Evolutionary conservation across 2,113 vertebrate species (phyloP), one percentile per base, ranked within the genome.

Genomic region (Tauraco erythrolophus): DNA sequence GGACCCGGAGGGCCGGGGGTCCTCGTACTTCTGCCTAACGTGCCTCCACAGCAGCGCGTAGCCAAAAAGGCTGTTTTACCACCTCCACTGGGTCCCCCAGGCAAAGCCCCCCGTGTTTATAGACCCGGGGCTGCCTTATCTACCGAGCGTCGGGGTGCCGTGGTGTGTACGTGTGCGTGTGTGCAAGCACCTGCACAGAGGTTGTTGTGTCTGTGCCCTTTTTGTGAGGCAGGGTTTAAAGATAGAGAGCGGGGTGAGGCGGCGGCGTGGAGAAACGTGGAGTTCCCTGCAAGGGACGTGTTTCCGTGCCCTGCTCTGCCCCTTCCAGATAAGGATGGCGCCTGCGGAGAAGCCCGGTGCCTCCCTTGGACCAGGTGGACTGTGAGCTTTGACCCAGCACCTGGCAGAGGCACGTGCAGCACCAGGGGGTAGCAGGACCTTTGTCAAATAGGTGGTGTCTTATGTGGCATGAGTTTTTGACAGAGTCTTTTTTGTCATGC

Each of bases 361-460:
- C 92, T 94, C 57, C 95, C 46, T 53, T 14, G 61, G 92, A 17
- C n/a, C 84, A 2, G 84, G 78, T 10, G 57, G 53, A 46, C 90
- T 43, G 51, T 43, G 92, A 97, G 92, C 95, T 96, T 94, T 93
- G 92, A 56, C 85, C 94, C 37, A 78, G 74, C 88, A 92, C 93
- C 69, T 87, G 95, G 82, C 94, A 82, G 72, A 66, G 72, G 2
- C 65, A 4, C 30, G 53, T 84, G 88, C 16, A 2, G 60, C 2
- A 2, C 93, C 5, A 2, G 82, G 77, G 77, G 41, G 7, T 43
- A 24, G 83, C 66, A 37, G 82, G 78, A 68, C 64, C 69, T 75
- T 54, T 46, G 61, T 79, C 91, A 58, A 14, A 60, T 17, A 31
- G 76, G 69, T 87, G 77, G 7, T 46, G 62, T 33, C 85, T 70